Evolutionary conservation across 30 jellyfish, hydroid and myxozoan genomes (phyloP), one percentile per base, ranked within the genome.

Genomic region (Catostylus mosaicus): DNA sequence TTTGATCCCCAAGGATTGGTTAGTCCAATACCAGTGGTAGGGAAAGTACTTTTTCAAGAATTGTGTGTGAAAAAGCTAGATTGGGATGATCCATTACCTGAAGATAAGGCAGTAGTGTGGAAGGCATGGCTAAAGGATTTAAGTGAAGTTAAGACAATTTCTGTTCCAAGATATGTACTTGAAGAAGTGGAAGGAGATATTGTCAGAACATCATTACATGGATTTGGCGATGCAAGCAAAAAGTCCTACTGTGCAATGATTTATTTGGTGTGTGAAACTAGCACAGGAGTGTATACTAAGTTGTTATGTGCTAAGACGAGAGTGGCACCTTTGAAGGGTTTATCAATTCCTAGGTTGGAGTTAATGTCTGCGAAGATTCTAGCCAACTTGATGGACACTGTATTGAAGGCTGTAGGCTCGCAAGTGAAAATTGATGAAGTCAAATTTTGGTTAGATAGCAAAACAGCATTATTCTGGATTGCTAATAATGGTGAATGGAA

Each of bases 221-320:
- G 91, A 26, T 81, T 81, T 67, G 91, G 77, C 1, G 91, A 67
- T 66, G 91, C 85, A n/a, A n/a, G n/a, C n/a, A n/a, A n/a, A 32
- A 10, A 29, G 3, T 72, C 82, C 24, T 77, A 56, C 36, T 59
- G 82, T 31, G 87, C 77, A 48, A 61, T 68, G 19, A 32, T 68
- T 23, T 68, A 30, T 32, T 26, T 68, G 1, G 65, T 0, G 20
- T 68, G 19, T 2, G 67, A 68, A 32, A 68, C 82, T 14, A 68
- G 71, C 14, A 68, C 14, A 6, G 82, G 82, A 30, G 47, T 40
- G 33, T 37, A 36, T 37, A 36, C 67, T 12, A 68, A 30, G 76
- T 40, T 68, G 31, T n/a, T n/a, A n/a, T n/a, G n/a, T n/a, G n/a
- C n/a, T n/a, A n/a, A n/a, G n/a, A n/a, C n/a, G n/a, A n/a, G n/a